These are phyloP conservation scores for Benitochromis conjunctus DNA, from an alignment of 2,113 vertebrate genomes.

Conservation along the genomic window DNA sequence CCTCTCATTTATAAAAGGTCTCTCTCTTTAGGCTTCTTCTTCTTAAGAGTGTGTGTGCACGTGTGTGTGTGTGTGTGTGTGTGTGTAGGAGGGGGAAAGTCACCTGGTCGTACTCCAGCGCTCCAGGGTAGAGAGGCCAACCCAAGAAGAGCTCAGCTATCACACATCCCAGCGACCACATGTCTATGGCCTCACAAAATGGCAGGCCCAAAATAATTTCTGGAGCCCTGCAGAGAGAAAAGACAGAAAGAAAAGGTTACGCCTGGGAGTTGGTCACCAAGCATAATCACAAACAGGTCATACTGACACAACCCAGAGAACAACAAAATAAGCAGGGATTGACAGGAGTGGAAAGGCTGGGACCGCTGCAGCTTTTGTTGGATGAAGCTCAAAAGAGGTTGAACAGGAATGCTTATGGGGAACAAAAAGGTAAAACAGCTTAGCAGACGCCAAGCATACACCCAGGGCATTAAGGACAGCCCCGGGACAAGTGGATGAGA, in stretches of 20 bases:
- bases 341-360: neutral
- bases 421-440: neutral
- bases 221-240: conserved; percentile 83
- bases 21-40: neutral
- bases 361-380: neutral
- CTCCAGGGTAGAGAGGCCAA: conserved; percentile 97
- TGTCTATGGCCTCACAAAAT: conserved; percentile 98
- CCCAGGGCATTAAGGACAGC: neutral
- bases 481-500: neutral
- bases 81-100: neutral
- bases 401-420: neutral
- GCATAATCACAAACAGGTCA: neutral
- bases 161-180: conserved; percentile 98
- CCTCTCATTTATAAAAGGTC: neutral
- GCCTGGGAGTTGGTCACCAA: neutral
- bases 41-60: neutral
- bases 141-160: conserved; percentile 96
- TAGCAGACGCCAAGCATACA: neutral
- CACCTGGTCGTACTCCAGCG: conserved; percentile 98
- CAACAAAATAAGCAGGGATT: neutral
- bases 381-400: neutral
- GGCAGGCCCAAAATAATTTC: conserved; percentile 98
- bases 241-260: conserved; percentile 6
- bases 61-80: fast-evolving
- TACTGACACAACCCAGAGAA: neutral